Evolutionary conservation across 2,797 vertebrate species (phyloP).

Genomic region (Pangasius macronema): DNA sequence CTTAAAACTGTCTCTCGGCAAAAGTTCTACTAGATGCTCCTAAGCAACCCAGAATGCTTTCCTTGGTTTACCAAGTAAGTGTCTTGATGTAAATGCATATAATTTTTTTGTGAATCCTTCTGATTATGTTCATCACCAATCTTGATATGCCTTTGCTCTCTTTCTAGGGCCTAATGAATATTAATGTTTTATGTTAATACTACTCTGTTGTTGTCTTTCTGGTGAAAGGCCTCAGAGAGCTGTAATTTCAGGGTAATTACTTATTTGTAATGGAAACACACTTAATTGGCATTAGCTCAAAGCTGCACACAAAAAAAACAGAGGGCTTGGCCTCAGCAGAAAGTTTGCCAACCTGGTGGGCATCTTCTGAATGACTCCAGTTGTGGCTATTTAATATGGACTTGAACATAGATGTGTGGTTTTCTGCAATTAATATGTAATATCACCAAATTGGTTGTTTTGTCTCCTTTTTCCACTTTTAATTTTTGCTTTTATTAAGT

Average conservation of each 20-base stretch:
- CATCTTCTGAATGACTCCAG: background rate
- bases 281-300: constrained; percentile 45
- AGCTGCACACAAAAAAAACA: background rate
- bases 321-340: background rate
- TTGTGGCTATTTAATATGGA: background rate
- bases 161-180: constrained; percentile 50
- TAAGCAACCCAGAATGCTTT: background rate
- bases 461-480: background rate
- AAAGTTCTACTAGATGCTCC: background rate
- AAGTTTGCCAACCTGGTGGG: background rate
- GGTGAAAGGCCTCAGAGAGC: constrained; percentile 52
- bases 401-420: background rate
- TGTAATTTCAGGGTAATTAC: constrained; percentile 64
- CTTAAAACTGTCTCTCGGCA: background rate
- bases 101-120: background rate
- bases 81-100: background rate
- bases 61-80: background rate
- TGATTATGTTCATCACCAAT: background rate
- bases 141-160: background rate
- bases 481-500: background rate
- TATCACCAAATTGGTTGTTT: background rate
- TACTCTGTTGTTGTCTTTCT: constrained; percentile 43
- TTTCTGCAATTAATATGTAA: background rate
- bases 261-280: constrained; percentile 52
- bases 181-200: constrained; percentile 63